Base-by-base conservation (phyloP, 2,113 vertebrate genomes). In the Eurystomus gularis region DNA sequence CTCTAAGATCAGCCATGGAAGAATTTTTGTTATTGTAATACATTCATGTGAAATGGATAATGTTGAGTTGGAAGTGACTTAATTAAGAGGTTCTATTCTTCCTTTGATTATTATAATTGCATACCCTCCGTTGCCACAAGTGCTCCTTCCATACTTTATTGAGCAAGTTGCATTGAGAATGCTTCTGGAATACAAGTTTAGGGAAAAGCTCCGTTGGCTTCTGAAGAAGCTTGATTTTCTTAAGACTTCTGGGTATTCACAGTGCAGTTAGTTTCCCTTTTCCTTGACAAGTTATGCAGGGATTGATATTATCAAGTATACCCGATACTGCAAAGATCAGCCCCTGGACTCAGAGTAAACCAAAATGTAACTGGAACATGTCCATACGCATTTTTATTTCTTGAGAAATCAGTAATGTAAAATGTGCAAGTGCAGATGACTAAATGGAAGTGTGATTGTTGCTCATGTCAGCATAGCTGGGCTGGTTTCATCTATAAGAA, bases 371-470 rank as follows among this genome's bases (percentile, higher is more conserved):
- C 48, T 48, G 52, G 57, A 71, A 72, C 25, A 8, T 33, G 61
- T 52, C 57, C n/a, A 62, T 70, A 40, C 62, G 62, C 26, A 10
- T 69, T 90, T 93, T 79, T 61, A 7, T 39, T 73, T 91, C 73
- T 91, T 39, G 19, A 82, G n/a, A 35, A 85, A 51, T 71, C 65
- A 70, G 35, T 72, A 84, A 94, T 64, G 49, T 85, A 76, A 19
- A 70, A 66, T 62, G 69, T 91, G 65, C 87, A 87, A 87, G 57
- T 81, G 71, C 46, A 81, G 46, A 76, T 89, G 77, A 91, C 83
- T 87, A 91, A 84, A 90, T 73, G 80, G 57, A 86, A 92, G 80
- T 48, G 72, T 88, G 89, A 79, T 71, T 94, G 46, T 90, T 92
- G 84, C 65, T 91, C 70, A 28, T 93, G 73, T 93, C 91, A 87